A percentile compares a stretch with the other conserved stretches of the same genome.
Evolutionary conservation across 2,888 invertebrate species (phyloP).

Genomic region (Lepidochrysops patricia): DNA sequence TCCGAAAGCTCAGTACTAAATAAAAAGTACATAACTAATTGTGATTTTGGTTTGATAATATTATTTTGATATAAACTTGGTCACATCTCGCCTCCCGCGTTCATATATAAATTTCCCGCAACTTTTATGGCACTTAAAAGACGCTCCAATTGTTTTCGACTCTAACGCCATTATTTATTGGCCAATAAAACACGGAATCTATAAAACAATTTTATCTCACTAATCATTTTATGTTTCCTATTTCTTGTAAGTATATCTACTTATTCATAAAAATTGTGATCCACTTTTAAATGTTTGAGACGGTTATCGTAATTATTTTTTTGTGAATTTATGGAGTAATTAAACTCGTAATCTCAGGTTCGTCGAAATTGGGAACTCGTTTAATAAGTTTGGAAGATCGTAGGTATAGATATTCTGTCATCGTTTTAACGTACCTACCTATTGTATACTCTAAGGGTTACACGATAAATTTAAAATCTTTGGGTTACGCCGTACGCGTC

Average conservation of each 20-base stretch:
- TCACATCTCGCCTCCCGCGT: neutral
- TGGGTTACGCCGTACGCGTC: no score
- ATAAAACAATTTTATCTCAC: slow-evolving; percentile 1
- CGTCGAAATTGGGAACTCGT: neutral
- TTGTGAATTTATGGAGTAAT: neutral
- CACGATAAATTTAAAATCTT: no score
- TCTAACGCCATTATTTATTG: neutral
- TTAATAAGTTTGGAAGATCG: neutral
- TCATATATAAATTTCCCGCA: neutral
- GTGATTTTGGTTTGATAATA: no score
- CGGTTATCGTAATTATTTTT: slow-evolving; percentile 3
- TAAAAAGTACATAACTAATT: no score
- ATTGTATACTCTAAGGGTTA: neutral
- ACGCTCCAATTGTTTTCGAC: neutral
- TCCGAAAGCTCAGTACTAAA: no score
- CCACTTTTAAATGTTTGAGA: neutral
- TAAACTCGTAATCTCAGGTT: neutral
- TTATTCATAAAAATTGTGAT: neutral
- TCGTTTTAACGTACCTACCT: neutral
- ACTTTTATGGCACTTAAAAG: neutral
- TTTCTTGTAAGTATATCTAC: neutral
- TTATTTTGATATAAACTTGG: no score
- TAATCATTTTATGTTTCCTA: slow-evolving; percentile 6
- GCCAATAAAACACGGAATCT: neutral
- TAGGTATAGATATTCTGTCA: neutral